Base-by-base conservation (phyloP, 2,113 vertebrate species). In the Perognathus longimembris region DNA sequence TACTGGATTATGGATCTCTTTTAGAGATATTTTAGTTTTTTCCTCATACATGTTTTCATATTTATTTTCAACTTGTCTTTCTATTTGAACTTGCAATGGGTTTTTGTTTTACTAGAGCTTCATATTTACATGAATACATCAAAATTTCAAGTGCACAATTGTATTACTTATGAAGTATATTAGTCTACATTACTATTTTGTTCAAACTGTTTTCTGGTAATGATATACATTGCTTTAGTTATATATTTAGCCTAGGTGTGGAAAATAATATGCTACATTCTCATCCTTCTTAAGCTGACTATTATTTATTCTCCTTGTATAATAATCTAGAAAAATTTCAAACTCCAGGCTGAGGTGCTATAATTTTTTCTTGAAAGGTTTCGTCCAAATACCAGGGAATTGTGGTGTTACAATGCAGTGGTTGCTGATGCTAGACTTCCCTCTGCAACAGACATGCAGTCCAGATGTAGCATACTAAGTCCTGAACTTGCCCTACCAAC, bases 321-420 rank as follows among this genome's bases (percentile, higher is more conserved):
- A 26, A 54, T 93, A 32, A 10, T 34, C 45, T 59, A 64, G 17
- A 74, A 28, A 40, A 17, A 28, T 17, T 45, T 67, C 83, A 50
- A 40, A 9, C 74, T 3, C 26, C 74, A 82, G 50, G 0, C 91
- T 85, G 14, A 94, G 12, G 6, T 91, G 18, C 22, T 92, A 0
- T 95, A 32, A 94, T 82, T 42, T 57, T 78, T 96, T 96, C 94
- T 93, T 73, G 36, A 50, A 67, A 99, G 99, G 97, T 99, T 99
- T 97, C 97, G 99, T 75, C 99, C 99, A 7, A 98, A 97, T 70
- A 97, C 98, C 6, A 98, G 98, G 95, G 99, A 99, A 89, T 98
- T 99, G 97, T 99, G 99, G 99, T 99, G 99, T 95, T 99, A 99
- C 97, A 99, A 99, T 22, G 99, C 99, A 0, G 99, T 99, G 80